Percentiles rank a stretch among this genome's conserved stretches.
Evolutionary conservation across 2,797 vertebrate species (phyloP).

Genomic region (Monodelphis domestica): DNA sequence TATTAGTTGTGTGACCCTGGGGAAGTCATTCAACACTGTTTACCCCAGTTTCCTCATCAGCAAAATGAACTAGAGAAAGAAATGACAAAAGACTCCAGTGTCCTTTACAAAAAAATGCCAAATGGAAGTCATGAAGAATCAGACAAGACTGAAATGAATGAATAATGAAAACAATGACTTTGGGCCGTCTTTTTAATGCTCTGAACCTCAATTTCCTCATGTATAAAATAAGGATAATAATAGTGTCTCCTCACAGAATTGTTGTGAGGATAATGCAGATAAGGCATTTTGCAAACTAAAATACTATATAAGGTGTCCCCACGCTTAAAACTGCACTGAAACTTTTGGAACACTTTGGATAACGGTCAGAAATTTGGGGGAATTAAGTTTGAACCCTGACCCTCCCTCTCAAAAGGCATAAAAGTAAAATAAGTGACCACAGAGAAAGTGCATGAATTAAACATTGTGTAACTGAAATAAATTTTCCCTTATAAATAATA

Average conservation of each 20-base stretch:
- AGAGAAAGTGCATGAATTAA: slow-evolving; percentile 32
- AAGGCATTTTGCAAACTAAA: not conserved
- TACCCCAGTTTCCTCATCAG: too few relatives aligned
- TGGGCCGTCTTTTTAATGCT: too few relatives aligned
- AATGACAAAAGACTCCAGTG: too few relatives aligned
- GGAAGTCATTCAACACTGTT: not conserved
- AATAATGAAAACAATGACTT: too few relatives aligned
- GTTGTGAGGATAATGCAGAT: not conserved
- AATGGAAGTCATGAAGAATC: too few relatives aligned
- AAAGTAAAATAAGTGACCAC: slow-evolving; percentile 14
- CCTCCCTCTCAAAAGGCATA: not conserved
- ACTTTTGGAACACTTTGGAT: not conserved
- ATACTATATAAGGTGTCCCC: not conserved
- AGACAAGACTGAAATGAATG: too few relatives aligned
- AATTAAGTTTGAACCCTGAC: not conserved
- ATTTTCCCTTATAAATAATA: slow-evolving; percentile 33
- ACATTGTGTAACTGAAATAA: not conserved
- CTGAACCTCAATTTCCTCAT: not conserved
- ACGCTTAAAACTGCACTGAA: not conserved
- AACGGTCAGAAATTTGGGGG: not conserved
- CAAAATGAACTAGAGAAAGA: too few relatives aligned
- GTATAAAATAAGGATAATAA: not conserved
- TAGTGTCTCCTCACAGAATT: not conserved
- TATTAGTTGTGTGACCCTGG: not conserved
- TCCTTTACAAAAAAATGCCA: too few relatives aligned